Conservation (phyloP, 2,113 vertebrate species). For the Ia io region DNA sequence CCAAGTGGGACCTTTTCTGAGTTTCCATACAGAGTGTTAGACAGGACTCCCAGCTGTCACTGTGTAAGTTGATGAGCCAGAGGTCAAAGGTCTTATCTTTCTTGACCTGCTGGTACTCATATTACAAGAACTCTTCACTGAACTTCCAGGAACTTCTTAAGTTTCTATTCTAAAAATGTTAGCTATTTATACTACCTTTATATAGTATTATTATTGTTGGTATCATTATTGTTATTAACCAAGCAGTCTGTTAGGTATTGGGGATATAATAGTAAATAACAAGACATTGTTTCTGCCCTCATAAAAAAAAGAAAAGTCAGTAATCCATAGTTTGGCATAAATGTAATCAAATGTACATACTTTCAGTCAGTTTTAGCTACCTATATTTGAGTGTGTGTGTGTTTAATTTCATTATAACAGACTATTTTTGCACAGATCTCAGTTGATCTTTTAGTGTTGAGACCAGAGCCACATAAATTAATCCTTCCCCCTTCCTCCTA, state of each 20-base stretch:
- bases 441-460: background rate
- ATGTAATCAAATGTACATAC: background rate
- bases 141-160: background rate
- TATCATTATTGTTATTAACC: background rate
- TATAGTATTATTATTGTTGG: background rate
- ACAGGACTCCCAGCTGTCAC: background rate
- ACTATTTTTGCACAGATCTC: background rate
- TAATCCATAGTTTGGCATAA: background rate
- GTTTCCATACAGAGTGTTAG: background rate
- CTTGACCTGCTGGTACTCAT: background rate
- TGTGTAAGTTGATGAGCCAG: background rate
- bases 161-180: background rate
- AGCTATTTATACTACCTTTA: background rate
- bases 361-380: background rate
- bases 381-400: background rate
- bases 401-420: background rate
- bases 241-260: background rate
- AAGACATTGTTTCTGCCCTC: background rate
- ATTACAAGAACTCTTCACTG: background rate
- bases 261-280: background rate
- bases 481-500: background rate
- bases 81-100: background rate
- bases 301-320: background rate
- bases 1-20: background rate
- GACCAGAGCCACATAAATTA: background rate